Evolutionary conservation across 1,140 invertebrate genomes (phyloP).

Genomic region (Mercenaria mercenaria): DNA sequence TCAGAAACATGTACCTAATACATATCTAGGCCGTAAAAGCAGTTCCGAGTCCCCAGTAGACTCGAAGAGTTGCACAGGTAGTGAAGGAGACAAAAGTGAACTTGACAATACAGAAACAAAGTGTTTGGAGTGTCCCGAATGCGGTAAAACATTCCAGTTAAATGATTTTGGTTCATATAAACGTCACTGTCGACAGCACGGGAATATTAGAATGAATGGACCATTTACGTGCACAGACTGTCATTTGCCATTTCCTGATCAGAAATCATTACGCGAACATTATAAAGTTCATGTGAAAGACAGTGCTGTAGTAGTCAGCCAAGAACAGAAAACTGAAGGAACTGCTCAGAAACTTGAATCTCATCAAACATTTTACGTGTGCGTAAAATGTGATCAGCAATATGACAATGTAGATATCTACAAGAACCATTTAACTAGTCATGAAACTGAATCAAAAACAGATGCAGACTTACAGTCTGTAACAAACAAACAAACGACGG

Average conservation of each 20-base stretch:
- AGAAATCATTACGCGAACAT: constrained; percentile 70
- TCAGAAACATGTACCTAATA: not conserved
- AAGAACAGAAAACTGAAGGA: not conserved
- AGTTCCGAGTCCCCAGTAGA: constrained; percentile 30
- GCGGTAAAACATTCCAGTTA: constrained; percentile 81
- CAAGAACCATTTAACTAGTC: constrained; percentile 4
- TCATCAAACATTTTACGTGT: not conserved
- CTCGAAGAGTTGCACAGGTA: constrained; percentile 15
- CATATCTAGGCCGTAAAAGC: not conserved
- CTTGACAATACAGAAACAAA: constrained; percentile 72
- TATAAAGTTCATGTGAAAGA: constrained; percentile 61
- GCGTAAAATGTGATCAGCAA: constrained; percentile 34
- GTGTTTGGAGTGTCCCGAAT: constrained; percentile 80
- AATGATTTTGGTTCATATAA: constrained; percentile 85
- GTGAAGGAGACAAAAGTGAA: constrained; percentile 24
- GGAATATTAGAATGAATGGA: constrained; percentile 66
- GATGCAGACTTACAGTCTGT: not conserved
- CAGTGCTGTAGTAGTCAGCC: not conserved
- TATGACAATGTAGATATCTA: constrained; percentile 19
- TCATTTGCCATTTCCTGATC: constrained; percentile 71
- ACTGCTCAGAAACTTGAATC: not conserved
- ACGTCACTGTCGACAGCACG: constrained; percentile 81
- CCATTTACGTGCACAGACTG: constrained; percentile 72
- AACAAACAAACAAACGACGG: not conserved
- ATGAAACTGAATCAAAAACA: not conserved